phyloP scores from a whole-genome alignment of 2,113 vertebrate species.

The Daphoenositta chrysoptera region DNA sequence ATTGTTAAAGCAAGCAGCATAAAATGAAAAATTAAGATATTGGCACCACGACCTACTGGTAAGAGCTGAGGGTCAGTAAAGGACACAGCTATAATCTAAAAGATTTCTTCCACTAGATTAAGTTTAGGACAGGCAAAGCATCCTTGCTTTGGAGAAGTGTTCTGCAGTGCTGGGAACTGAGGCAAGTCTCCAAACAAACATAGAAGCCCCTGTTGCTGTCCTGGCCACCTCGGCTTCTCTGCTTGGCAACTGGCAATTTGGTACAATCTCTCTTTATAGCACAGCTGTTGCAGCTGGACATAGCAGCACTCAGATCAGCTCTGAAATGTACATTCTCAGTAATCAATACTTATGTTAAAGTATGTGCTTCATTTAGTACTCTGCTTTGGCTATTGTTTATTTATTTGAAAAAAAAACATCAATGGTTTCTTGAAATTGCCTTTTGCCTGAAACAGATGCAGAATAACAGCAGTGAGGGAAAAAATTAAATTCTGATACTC shows the following conservation, averaged over 20 bases:
- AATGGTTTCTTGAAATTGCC: neutral
- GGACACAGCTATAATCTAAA: slow-evolving; percentile 34
- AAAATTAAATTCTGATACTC: neutral
- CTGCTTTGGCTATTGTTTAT: neutral
- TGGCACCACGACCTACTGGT: slow-evolving; percentile 23
- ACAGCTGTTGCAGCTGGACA: neutral
- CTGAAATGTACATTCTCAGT: neutral
- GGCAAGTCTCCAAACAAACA: neutral
- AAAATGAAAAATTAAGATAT: slow-evolving; percentile 55
- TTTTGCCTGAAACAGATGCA: neutral
- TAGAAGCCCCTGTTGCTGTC: neutral
- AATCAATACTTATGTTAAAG: neutral
- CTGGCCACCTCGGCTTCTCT: neutral
- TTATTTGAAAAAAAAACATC: neutral
- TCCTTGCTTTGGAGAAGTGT: slow-evolving; percentile 11
- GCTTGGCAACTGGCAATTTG: neutral
- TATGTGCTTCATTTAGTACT: neutral
- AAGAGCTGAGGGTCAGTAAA: slow-evolving; percentile 34
- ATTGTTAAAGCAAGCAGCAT: slow-evolving; percentile 49
- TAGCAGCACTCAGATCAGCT: neutral
- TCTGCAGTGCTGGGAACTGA: slow-evolving; percentile 8
- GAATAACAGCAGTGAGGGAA: neutral
- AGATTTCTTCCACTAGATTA: slow-evolving; percentile 54
- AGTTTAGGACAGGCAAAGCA: slow-evolving; percentile 43
- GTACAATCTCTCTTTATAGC: neutral